Conservation (phyloP, 2,888 invertebrate genomes). For the Acronicta psi region DNA sequence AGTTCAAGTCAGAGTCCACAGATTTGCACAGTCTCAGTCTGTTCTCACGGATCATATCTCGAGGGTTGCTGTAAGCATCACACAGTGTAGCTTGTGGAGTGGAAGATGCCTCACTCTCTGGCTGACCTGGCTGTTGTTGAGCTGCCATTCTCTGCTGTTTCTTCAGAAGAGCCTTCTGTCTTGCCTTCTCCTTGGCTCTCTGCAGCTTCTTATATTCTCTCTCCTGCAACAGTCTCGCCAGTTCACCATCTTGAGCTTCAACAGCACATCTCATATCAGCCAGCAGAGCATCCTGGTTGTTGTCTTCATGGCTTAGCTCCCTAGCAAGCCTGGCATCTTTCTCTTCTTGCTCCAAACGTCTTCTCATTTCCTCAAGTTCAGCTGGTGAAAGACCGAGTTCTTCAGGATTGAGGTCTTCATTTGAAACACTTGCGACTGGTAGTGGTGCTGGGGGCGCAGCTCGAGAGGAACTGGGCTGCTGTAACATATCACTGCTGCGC, state of each 20-base stretch:
- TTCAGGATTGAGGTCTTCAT: slow-evolving; percentile 71
- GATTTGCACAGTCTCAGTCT: slow-evolving; percentile 82
- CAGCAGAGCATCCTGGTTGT: slow-evolving; percentile 76
- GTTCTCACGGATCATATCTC: slow-evolving; percentile 81
- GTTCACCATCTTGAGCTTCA: slow-evolving; percentile 84
- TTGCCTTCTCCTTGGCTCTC: slow-evolving; percentile 83
- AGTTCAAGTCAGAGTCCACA: slow-evolving; percentile 84
- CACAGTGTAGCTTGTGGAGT: slow-evolving; percentile 75
- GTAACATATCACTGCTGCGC: slow-evolving; percentile 67
- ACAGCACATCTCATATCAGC: slow-evolving; percentile 86
- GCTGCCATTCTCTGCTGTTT: slow-evolving; percentile 79
- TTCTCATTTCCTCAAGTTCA: slow-evolving; percentile 80
- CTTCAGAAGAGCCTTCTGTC: slow-evolving; percentile 82
- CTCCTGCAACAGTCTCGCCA: slow-evolving; percentile 82
- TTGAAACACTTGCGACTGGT: slow-evolving; percentile 42
- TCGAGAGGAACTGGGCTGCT: slow-evolving; percentile 78
- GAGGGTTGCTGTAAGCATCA: slow-evolving; percentile 85
- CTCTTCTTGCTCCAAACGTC: slow-evolving; percentile 82
- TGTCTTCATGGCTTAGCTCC: slow-evolving; percentile 78
- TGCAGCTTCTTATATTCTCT: slow-evolving; percentile 85
- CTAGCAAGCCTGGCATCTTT: slow-evolving; percentile 80
- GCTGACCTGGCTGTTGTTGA: slow-evolving; percentile 58
- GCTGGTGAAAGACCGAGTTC: slow-evolving; percentile 79
- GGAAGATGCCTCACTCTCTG: slow-evolving; percentile 47
- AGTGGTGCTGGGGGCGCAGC: slow-evolving; percentile 61